Evolutionary conservation across 2,888 invertebrate genomes (phyloP), one percentile per base, ranked within the genome.

Genomic region (Nematopogon swammerdamellus): DNA sequence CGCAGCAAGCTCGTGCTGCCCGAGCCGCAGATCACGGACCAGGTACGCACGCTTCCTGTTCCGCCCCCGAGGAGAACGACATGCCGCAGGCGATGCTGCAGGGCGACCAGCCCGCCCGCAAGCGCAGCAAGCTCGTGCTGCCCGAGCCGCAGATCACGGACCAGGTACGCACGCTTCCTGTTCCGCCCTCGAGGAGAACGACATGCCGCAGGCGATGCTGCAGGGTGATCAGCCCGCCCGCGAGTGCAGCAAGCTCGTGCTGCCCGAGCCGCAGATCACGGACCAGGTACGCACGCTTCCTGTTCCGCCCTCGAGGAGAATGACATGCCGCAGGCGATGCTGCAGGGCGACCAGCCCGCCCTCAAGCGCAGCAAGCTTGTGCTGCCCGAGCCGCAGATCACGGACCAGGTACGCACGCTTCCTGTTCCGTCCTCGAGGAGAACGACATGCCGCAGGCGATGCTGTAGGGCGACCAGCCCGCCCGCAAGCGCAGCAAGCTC

Each of bases 261-360:
- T 99, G 49, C 98, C 99, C 0, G 89, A 92, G 57, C 98, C 99
- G 0, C 98, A 99, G 73, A 97, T 99, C 51, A 91, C 96, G 0
- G 98, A 99, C 67, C 85, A 84, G 67, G 86, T 88, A 52, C 54
- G 48, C 14, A n/a, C n/a, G 2, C 17, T 11, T 45, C 20, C 5
- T 45, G 53, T 87, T 89, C 14, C 4, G 3, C 11, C 11, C 14
- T 14, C 47, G 97, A 97, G 65, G 98, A 98, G 62, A 96, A 96
- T 65, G 96, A 96, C 58, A 92, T 98, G 55, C 95, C 97, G 0
- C 85, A 89, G 58, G 91, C 93, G 14, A 87, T 92, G 83, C 70
- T 88, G 17, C 85, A 87, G n/a, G n/a, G n/a, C n/a, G n/a, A n/a
- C n/a, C n/a, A n/a, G n/a, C n/a, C n/a, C n/a, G n/a, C n/a, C n/a